Evolutionary conservation across 2,888 invertebrate genomes (phyloP), one percentile per base, ranked within the genome.

Genomic region (Hyposoter dolosus): DNA sequence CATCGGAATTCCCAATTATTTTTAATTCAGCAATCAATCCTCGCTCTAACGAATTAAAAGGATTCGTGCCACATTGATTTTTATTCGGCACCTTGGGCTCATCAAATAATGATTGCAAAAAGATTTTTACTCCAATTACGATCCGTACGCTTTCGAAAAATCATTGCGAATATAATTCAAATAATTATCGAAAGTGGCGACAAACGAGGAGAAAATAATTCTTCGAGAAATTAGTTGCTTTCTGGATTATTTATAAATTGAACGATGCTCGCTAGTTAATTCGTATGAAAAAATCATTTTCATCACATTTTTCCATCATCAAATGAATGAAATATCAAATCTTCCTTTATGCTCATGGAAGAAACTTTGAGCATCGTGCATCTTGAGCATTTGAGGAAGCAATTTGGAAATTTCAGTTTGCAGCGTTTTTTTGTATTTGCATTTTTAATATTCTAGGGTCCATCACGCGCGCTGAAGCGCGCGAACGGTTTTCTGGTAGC

Each of bases 21-120:
- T 47, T 32, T 77, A 50, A 77, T 77, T 66, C 76, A 75, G 43
- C 63, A 28, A 63, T 56, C 47, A 77, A 65, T 66, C 66, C 35
- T 47, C n/a, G 23, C n/a, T n/a, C 50, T 56, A 45, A 53, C 40
- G 56, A 82, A 65, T 75, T 68, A 40, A 40, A 19, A 56, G 32
- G 32, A 32, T 32, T 56, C 6, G 56, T 23, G 7, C 0, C 3
- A 23, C 56, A 23, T 40, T 7, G 7, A 53, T 19, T 53, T 19
- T 53, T 23, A 23, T 23, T 56, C 23, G 23, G n/a, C n/a, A n/a
- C 56, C 56, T 56, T 23, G 23, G 56, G 23, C 19, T n/a, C n/a
- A n/a, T 9, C 19, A 53, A 19, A 47, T 19, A 19, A 53, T 53
- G 53, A 53, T 53, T 19, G 53, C 19, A 53, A 19, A 19, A 53